Evolutionary conservation across 1,140 invertebrate genomes (phyloP).

Genomic region (Meloidogyne chitwoodi): DNA sequence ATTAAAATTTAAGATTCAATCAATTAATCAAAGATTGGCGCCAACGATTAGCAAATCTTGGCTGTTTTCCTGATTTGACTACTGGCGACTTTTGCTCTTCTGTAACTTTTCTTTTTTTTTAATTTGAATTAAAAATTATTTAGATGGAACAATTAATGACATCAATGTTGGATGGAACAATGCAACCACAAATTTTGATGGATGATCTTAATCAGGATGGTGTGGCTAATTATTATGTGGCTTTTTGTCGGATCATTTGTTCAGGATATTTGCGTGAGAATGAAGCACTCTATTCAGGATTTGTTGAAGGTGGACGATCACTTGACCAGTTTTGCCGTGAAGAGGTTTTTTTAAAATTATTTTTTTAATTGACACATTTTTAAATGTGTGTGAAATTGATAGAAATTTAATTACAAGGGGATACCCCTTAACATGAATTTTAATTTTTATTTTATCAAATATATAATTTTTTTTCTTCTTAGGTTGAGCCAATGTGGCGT

Average conservation of each 20-base stretch:
- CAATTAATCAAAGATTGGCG: conserved; percentile 38
- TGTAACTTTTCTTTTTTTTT: conserved; percentile 29
- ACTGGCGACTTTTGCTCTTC: conserved; percentile 50
- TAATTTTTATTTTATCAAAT: no score
- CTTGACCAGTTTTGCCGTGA: conserved; percentile 42
- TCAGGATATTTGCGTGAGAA: conserved; percentile 47
- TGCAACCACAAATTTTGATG: conserved; percentile 15
- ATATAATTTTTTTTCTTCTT: neutral
- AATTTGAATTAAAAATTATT: neutral
- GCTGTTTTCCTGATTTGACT: conserved; percentile 48
- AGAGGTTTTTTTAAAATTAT: conserved; percentile 13
- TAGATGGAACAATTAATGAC: conserved; percentile 41
- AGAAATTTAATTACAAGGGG: no score
- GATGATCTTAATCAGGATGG: conserved; percentile 46
- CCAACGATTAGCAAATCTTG: conserved; percentile 24
- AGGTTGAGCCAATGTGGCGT: conserved; percentile 49
- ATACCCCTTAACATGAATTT: no score
- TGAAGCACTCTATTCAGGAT: conserved; percentile 38
- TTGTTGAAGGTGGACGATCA: conserved; percentile 42
- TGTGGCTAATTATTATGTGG: conserved; percentile 49
- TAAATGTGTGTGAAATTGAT: no score
- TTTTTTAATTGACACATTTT: no score
- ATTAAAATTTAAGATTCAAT: no score
- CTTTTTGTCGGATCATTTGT: conserved; percentile 41
- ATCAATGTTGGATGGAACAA: conserved; percentile 34